These are phyloP conservation scores for Erpetoichthys calabaricus DNA, from an alignment of 2,797 vertebrate species.

Conservation along the genomic window DNA sequence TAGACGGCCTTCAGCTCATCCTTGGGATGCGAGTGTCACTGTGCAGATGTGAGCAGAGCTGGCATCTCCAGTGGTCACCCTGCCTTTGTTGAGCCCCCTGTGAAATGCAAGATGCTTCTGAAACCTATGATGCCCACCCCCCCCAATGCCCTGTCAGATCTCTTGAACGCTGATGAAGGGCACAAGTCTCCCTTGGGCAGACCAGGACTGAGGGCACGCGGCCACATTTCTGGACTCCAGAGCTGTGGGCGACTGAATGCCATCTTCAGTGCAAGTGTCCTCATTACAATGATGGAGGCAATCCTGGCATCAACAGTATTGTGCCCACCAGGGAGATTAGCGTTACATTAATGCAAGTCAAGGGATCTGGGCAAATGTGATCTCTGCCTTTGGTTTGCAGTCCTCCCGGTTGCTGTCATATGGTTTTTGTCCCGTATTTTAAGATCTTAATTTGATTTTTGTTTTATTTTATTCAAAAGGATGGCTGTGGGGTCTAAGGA, in stretches of 20 bases:
- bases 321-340: constrained; percentile 5
- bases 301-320: background rate
- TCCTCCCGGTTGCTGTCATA: background rate
- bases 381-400: background rate
- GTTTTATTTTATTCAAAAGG: too few relatives aligned
- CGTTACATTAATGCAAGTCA: background rate
- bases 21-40: too few relatives aligned
- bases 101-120: background rate
- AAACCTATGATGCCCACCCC: too few relatives aligned
- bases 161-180: background rate
- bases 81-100: background rate
- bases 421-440: background rate
- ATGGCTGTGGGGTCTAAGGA: too few relatives aligned
- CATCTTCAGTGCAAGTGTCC: background rate
- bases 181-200: constrained; percentile 3
- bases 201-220: background rate
- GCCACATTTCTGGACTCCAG: background rate
- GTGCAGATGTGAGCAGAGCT: background rate
- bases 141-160: background rate
- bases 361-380: background rate
- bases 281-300: background rate
- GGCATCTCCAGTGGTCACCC: background rate
- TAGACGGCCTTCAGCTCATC: too few relatives aligned
- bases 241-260: background rate
- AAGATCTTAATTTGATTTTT: too few relatives aligned